Evolutionary conservation across 2,113 vertebrate species (phyloP).

Genomic region (Melanocharis versteri): DNA sequence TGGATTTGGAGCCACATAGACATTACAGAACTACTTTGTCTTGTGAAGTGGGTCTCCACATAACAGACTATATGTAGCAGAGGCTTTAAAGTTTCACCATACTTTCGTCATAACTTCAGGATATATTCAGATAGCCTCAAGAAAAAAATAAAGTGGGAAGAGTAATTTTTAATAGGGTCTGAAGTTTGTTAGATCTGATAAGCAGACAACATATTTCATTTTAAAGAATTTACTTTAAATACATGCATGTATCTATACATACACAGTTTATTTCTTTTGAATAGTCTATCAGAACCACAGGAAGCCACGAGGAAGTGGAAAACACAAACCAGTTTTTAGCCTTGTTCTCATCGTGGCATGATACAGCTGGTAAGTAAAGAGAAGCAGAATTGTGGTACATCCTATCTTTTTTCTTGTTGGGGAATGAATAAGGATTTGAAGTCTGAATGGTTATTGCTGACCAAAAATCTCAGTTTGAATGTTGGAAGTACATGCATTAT

Average conservation of each 20-base stretch:
- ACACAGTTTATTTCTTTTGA: slow-evolving; percentile 33
- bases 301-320: slow-evolving; percentile 76
- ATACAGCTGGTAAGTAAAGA: slow-evolving; percentile 60
- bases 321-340: slow-evolving; percentile 83
- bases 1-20: neutral
- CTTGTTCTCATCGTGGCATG: slow-evolving; percentile 62
- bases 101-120: neutral
- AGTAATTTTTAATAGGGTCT: neutral
- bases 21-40: neutral
- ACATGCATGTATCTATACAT: neutral
- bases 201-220: neutral
- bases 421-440: neutral
- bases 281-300: slow-evolving; percentile 54
- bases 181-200: neutral
- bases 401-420: neutral
- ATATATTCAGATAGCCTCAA: neutral
- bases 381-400: neutral
- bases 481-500: neutral
- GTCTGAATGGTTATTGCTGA: neutral
- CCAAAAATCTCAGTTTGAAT: neutral
- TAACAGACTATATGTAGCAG: neutral
- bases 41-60: neutral
- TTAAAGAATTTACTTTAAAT: neutral
- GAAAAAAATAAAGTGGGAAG: neutral
- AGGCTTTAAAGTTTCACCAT: neutral